phyloP scores from a whole-genome alignment of 2,888 invertebrate species.

The Zaprionus obscuricornis region DNA sequence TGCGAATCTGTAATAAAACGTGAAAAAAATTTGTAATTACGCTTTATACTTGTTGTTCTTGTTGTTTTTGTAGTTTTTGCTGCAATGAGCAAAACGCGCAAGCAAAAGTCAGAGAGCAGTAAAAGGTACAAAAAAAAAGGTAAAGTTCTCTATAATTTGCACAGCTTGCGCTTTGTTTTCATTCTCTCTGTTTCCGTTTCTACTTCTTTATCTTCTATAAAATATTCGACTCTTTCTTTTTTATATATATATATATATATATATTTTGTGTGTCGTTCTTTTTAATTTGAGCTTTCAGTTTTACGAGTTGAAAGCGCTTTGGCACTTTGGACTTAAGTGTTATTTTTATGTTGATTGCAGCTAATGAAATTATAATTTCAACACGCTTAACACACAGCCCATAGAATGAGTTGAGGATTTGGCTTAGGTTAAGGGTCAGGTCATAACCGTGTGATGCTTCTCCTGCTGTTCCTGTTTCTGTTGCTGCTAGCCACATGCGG shows the following conservation, averaged over 20 bases:
- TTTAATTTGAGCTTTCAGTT: constrained; percentile 58
- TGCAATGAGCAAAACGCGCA: constrained; percentile 53
- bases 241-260: not conserved
- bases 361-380: constrained; percentile 79
- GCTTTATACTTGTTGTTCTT: constrained; percentile 46
- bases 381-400: constrained; percentile 55
- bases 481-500: constrained; percentile 23
- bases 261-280: constrained; percentile 22
- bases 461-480: too few species aligned
- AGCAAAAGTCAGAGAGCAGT: constrained; percentile 1
- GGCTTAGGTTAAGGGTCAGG: constrained; percentile 1
- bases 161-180: constrained; percentile 36
- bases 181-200: not conserved
- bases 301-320: constrained; percentile 72
- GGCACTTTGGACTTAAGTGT: constrained; percentile 71
- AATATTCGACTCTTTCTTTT: not conserved
- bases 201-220: not conserved
- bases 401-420: too few species aligned
- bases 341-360: constrained; percentile 78
- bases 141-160: constrained; percentile 68
- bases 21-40: constrained; percentile 78
- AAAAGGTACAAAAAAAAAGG: constrained; percentile 47
- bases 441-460: constrained; percentile 15
- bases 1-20: constrained; percentile 78
- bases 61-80: constrained; percentile 30